phyloP scores from a whole-genome alignment of 2,113 vertebrate genomes.

The Macheiramphus alcinus region DNA sequence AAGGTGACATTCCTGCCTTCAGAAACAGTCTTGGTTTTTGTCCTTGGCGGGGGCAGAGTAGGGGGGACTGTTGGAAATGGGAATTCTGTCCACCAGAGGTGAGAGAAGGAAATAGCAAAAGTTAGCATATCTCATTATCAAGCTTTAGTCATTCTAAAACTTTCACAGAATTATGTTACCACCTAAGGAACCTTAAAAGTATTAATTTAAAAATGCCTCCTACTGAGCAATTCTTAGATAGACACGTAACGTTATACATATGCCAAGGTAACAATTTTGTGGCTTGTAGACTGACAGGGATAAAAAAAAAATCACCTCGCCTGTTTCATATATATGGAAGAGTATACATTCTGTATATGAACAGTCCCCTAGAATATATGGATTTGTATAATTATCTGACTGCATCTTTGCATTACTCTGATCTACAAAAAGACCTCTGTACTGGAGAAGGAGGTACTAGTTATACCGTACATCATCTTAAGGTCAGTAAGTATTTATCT shows the following conservation, averaged over 20 bases:
- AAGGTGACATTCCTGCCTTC: constrained; percentile 94
- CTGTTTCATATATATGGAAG: accelerated
- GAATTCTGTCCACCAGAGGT: constrained; percentile 75
- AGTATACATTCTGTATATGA: background rate
- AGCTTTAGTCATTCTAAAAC: background rate
- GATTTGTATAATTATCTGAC: background rate
- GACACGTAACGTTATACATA: accelerated
- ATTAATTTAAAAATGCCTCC: background rate
- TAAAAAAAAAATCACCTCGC: background rate
- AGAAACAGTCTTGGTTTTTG: constrained; percentile 87
- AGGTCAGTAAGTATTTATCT: background rate
- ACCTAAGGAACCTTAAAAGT: background rate
- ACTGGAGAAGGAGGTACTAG: background rate
- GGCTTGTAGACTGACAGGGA: background rate
- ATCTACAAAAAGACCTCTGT: background rate
- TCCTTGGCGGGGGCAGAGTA: constrained; percentile 83
- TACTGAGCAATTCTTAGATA: background rate
- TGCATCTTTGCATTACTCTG: background rate
- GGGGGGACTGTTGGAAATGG: constrained; percentile 87
- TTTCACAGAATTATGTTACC: accelerated
- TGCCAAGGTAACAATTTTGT: background rate
- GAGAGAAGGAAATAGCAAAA: background rate
- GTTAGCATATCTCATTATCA: background rate
- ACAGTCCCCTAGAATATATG: background rate
- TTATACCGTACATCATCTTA: accelerated